Percentiles rank a stretch among this genome's conserved stretches.
Evolutionary conservation across 2,888 invertebrate genomes (phyloP).

Genomic region (Oeneis ivallda): DNA sequence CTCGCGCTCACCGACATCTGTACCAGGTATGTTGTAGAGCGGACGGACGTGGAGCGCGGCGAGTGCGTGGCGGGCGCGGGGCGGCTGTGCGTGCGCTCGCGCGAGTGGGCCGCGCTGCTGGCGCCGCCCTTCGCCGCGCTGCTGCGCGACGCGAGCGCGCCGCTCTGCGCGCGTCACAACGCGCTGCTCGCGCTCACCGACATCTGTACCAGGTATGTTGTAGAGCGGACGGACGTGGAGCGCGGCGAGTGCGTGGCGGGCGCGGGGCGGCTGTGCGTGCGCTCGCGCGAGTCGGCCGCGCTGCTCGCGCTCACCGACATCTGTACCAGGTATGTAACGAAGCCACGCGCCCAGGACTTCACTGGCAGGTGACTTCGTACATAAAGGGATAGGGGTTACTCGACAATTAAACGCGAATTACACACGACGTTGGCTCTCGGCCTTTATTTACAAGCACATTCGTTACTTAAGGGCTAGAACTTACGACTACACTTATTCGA

Average conservation of each 20-base stretch:
- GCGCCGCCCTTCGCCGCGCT: slow-evolving; percentile 84
- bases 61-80: slow-evolving; percentile 40
- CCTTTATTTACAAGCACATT: no score
- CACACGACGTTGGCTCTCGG: no score
- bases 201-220: no score
- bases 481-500: no score
- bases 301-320: no score
- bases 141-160: slow-evolving; percentile 70
- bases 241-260: slow-evolving; percentile 23
- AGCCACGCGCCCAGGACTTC: no score
- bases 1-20: slow-evolving; percentile 85
- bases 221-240: slow-evolving; percentile 50
- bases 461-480: no score
- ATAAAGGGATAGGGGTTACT: no score
- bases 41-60: slow-evolving; percentile 43
- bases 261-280: slow-evolving; percentile 80
- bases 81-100: slow-evolving; percentile 84
- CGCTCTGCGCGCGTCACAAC: slow-evolving; percentile 83
- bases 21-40: no score
- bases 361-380: no score
- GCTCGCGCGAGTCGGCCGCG: slow-evolving; percentile 83
- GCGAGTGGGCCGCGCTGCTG: slow-evolving; percentile 81
- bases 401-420: no score
- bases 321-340: no score
- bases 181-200: slow-evolving; percentile 85